phyloP scores from a whole-genome alignment of 1,140 invertebrate genomes.

The Rhopalosiphum maidis region DNA sequence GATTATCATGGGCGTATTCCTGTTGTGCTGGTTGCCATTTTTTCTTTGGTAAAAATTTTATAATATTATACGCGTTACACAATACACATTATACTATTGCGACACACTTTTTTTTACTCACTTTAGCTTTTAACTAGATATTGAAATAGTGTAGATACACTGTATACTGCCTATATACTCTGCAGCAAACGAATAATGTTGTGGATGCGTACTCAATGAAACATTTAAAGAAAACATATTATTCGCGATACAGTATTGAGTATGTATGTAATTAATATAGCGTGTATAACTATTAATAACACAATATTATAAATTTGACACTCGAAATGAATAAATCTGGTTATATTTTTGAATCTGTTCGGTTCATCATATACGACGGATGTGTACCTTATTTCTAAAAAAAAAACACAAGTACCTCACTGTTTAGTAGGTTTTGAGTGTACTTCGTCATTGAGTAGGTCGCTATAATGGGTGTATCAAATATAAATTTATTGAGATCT shows the following conservation, averaged over 20 bases:
- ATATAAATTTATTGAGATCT: neutral
- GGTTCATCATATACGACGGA: neutral
- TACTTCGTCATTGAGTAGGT: neutral
- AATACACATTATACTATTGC: neutral
- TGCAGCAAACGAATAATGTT: neutral
- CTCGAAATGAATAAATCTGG: neutral
- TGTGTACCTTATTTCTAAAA: neutral
- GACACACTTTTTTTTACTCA: neutral
- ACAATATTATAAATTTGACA: neutral
- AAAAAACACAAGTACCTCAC: neutral
- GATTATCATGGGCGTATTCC: constrained; percentile 88
- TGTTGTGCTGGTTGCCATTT: constrained; percentile 90
- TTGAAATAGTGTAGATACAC: neutral
- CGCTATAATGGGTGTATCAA: neutral
- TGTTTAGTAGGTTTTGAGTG: neutral
- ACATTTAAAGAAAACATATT: neutral
- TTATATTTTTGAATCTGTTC: neutral
- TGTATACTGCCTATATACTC: neutral
- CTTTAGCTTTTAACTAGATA: neutral
- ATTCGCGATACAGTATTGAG: neutral
- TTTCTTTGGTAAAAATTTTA: constrained; percentile 75
- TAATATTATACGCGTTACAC: neutral
- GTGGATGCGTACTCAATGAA: neutral
- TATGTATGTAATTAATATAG: neutral
- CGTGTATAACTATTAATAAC: too few species aligned